A percentile compares a stretch with the other conserved stretches of the same genome.
Conservation (phyloP, 2,113 vertebrate genomes). For the Gymnobelideus leadbeateri region DNA sequence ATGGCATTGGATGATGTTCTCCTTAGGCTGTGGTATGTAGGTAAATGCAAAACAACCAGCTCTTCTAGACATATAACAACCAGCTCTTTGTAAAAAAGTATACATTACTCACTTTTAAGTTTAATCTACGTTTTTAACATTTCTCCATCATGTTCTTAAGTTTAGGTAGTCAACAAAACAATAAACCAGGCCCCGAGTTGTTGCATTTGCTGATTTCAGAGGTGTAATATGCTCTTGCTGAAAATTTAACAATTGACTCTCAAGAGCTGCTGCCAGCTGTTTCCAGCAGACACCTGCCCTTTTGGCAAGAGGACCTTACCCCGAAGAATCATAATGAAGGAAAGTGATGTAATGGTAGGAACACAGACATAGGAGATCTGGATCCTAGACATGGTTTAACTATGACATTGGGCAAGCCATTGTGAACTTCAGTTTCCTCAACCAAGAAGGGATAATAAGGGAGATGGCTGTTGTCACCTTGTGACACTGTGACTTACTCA, state of each 20-base stretch:
- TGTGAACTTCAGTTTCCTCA: not conserved
- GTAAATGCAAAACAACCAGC: not conserved
- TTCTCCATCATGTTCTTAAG: not conserved
- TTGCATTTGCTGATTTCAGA: not conserved
- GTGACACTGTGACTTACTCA: not conserved
- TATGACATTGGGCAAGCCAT: not conserved
- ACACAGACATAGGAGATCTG: not conserved
- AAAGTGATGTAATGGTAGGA: not conserved
- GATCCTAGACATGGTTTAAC: not conserved
- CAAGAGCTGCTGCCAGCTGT: not conserved
- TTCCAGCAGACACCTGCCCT: not conserved
- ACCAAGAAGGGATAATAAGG: not conserved
- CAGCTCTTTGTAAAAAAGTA: not conserved
- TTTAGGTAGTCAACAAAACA: not conserved
- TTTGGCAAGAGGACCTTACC: not conserved
- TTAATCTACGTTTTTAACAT: not conserved
- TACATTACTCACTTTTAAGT: not conserved
- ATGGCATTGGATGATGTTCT: not conserved
- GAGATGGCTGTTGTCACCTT: not conserved
- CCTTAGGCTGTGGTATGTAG: too few relatives aligned
- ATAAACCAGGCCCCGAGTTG: too few relatives aligned
- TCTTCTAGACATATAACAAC: not conserved
- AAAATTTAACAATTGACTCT: not conserved
- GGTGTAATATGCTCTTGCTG: not conserved
- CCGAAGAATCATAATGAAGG: not conserved